Percentiles rank a stretch among this genome's conserved stretches.
phyloP scores from a whole-genome alignment of 2,888 invertebrate genomes.

The Pseudococcus longispinus region DNA sequence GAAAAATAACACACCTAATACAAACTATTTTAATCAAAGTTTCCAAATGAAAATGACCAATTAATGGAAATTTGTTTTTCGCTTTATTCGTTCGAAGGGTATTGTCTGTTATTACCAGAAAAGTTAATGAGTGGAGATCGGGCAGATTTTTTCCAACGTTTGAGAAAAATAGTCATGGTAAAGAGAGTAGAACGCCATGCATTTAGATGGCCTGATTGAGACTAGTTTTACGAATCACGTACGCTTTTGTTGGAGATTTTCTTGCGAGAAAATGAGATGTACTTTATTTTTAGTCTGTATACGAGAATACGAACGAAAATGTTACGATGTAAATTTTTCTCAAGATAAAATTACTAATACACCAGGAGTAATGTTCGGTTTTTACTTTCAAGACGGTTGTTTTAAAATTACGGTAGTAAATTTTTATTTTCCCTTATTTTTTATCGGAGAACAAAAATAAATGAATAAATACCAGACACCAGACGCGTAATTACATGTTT shows the following conservation, averaged over 20 bases:
- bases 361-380: neutral
- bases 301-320: neutral
- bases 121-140: neutral
- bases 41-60: constrained; percentile 35
- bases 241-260: constrained; percentile 4
- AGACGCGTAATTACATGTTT: neutral
- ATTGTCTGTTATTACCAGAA: constrained; percentile 32
- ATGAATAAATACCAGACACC: neutral
- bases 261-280: constrained; percentile 29
- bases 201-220: constrained; percentile 57
- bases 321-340: constrained; percentile 15
- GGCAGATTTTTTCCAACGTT: constrained; percentile 43
- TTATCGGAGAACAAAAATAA: neutral
- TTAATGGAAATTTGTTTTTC: constrained; percentile 35
- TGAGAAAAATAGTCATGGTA: constrained; percentile 52
- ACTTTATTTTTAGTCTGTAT: constrained; percentile 26
- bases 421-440: neutral
- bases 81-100: constrained; percentile 23
- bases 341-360: neutral
- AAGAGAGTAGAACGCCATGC: constrained; percentile 53
- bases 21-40: constrained; percentile 37
- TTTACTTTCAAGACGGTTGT: neutral
- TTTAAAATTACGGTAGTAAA: neutral
- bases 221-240: constrained; percentile 53
- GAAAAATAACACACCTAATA: neutral